phyloP scores from a whole-genome alignment of 2,888 invertebrate genomes.

The Apantesis nais region DNA sequence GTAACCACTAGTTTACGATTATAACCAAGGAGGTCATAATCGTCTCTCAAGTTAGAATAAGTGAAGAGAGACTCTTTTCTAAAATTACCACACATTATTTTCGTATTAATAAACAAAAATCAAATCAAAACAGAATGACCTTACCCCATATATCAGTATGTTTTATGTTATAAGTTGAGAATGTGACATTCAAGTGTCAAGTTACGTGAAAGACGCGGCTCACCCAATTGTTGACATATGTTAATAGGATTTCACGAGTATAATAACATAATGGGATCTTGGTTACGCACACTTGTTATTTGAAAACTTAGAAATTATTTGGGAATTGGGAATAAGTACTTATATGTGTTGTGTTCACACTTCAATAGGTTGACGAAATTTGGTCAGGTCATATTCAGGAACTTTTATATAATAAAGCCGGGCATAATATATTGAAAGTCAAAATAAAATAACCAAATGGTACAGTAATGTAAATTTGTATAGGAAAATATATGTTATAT shows the following conservation, averaged over 20 bases:
- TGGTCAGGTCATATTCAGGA: neutral
- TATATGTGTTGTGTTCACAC: neutral
- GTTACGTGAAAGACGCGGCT: conserved; percentile 47
- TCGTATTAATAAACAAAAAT: neutral
- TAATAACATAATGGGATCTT: conserved; percentile 62
- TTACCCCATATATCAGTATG: conserved; percentile 34
- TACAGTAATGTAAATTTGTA: no score
- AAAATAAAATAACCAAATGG: no score
- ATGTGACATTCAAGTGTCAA: conserved; percentile 40
- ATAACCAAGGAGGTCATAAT: neutral
- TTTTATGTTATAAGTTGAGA: conserved; percentile 25
- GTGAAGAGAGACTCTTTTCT: neutral
- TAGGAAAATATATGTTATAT: no score
- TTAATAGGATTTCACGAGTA: conserved; percentile 62
- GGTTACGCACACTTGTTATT: conserved; percentile 36
- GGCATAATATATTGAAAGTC: neutral
- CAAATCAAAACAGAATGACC: conserved; percentile 18
- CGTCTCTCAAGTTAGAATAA: neutral
- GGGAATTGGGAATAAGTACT: neutral
- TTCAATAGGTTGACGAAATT: neutral
- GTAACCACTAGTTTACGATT: no score
- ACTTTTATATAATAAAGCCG: neutral
- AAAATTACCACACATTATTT: conserved; percentile 2
- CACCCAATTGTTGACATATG: conserved; percentile 57
- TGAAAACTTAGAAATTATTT: conserved; percentile 15